Evolutionary conservation across 2,888 invertebrate genomes (phyloP).

Genomic region (Noctua fimbriata): DNA sequence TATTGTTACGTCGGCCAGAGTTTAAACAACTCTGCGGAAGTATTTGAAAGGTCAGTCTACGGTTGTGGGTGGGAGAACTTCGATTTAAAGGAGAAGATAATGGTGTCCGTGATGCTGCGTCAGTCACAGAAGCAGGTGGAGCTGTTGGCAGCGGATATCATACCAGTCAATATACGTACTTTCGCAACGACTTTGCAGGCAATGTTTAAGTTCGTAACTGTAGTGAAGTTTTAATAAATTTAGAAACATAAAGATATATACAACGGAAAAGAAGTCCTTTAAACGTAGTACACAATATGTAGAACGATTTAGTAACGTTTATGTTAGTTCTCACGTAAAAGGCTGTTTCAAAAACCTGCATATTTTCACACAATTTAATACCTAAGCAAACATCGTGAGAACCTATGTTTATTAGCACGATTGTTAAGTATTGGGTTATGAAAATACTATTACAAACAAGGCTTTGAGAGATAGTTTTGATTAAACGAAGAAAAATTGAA

Average conservation of each 20-base stretch:
- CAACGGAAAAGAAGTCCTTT: neutral
- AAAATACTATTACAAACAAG: neutral
- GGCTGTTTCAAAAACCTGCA: constrained; percentile 10
- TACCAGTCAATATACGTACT: constrained; percentile 85
- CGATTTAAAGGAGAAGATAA: constrained; percentile 75
- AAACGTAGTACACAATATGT: constrained; percentile 1
- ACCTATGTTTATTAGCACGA: neutral
- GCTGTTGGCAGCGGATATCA: constrained; percentile 82
- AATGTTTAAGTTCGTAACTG: constrained; percentile 85
- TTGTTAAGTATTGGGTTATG: neutral
- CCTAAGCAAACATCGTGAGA: constrained; percentile 20
- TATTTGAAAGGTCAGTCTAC: constrained; percentile 81
- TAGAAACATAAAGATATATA: neutral
- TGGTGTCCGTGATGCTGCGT: constrained; percentile 78
- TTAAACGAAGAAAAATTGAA: neutral
- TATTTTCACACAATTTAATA: constrained; percentile 6
- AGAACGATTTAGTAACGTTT: constrained; percentile 6
- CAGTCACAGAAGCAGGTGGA: constrained; percentile 81
- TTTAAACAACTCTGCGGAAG: constrained; percentile 80
- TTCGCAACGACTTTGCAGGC: constrained; percentile 82
- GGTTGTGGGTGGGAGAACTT: constrained; percentile 87
- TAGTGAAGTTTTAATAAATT: constrained; percentile 76
- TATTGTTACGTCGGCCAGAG: constrained; percentile 84
- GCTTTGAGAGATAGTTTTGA: neutral
- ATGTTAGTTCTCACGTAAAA: constrained; percentile 4